Percentiles rank a stretch among this genome's conserved stretches.
Conservation (phyloP, 2,797 vertebrate species). For the Pterois miles region DNA sequence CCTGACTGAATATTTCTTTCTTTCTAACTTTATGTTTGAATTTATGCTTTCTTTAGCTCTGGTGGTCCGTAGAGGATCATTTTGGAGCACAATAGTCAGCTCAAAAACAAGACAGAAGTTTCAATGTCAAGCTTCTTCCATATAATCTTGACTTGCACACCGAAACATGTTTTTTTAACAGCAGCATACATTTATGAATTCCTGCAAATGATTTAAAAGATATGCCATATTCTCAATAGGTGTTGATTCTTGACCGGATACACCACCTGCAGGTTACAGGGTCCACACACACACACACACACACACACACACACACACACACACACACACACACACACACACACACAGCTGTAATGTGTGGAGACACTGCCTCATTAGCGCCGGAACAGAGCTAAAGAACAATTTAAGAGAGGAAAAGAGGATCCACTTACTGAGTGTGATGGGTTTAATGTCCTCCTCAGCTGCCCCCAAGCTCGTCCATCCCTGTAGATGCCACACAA, state of each 20-base stretch:
- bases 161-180: not conserved
- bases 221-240: not conserved
- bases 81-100: not conserved
- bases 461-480: not conserved
- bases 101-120: not conserved
- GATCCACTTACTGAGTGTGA: conserved; percentile 11
- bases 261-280: conserved; percentile 36
- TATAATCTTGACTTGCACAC: not conserved
- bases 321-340: not conserved
- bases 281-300: not conserved
- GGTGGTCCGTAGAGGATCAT: not conserved
- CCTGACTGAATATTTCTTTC: not conserved
- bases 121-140: not conserved
- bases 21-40: not conserved
- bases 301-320: not conserved
- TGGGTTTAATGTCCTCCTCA: not conserved
- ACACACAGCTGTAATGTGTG: not conserved
- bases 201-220: not conserved
- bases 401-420: not conserved
- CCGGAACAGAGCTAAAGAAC: not conserved
- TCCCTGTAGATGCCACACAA: not conserved
- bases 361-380: conserved; percentile 25
- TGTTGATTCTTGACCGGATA: conserved; percentile 1
- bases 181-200: not conserved
- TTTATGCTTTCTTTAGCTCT: not conserved